A percentile compares a stretch with the other conserved stretches of the same genome.
phyloP scores from a whole-genome alignment of 1,140 invertebrate genomes.

The Pseudomyrmex gracilis region DNA sequence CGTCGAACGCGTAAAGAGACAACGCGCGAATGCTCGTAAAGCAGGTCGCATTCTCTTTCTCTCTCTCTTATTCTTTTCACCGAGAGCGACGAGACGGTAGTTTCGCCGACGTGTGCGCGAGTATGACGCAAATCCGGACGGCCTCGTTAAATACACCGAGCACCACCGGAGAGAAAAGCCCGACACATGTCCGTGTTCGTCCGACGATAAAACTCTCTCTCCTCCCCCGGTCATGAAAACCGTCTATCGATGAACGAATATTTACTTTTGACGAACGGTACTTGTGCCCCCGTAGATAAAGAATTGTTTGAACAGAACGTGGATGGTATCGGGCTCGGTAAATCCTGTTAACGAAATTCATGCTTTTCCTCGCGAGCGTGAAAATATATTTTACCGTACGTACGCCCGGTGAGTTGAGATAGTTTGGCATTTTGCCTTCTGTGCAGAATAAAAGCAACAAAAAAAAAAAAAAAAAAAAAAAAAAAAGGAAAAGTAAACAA shows the following conservation, averaged over 20 bases:
- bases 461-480: too few species aligned
- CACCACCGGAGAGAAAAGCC: neutral
- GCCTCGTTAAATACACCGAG: constrained; percentile 53
- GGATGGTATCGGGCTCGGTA: constrained; percentile 53
- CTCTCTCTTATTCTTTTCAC: constrained; percentile 1
- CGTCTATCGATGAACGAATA: constrained; percentile 59
- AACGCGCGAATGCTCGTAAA: constrained; percentile 57
- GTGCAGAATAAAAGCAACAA: neutral
- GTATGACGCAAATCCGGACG: constrained; percentile 49
- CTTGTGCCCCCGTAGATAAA: constrained; percentile 51
- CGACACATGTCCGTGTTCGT: constrained; percentile 37
- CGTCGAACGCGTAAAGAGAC: constrained; percentile 45
- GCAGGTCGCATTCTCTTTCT: neutral
- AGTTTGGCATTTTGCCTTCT: constrained; percentile 58
- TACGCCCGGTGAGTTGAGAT: constrained; percentile 12
- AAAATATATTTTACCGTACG: constrained; percentile 48
- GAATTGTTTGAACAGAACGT: constrained; percentile 59
- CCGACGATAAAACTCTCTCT: constrained; percentile 34
- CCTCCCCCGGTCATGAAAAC: constrained; percentile 41
- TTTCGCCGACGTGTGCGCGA: constrained; percentile 11
- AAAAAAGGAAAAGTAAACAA: too few species aligned
- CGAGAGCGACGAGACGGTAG: neutral
- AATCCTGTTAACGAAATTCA: constrained; percentile 61
- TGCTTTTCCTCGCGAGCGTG: constrained; percentile 58
- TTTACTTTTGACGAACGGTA: constrained; percentile 60